Base-by-base conservation (phyloP, 1,140 invertebrate genomes). In the Cydia amplana region DNA sequence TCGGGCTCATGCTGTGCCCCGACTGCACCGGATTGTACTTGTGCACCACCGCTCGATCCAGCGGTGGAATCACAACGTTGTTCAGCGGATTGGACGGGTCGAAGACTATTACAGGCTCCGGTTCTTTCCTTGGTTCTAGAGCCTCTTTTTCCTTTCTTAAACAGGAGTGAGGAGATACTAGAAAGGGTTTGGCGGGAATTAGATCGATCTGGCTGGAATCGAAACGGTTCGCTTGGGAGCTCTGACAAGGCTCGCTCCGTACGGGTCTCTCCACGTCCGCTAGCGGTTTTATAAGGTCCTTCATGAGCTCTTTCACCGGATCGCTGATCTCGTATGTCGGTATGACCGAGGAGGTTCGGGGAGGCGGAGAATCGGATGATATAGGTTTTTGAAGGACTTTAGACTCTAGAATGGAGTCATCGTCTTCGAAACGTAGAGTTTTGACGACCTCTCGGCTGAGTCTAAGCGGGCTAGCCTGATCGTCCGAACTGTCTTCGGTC, bases 141-240 rank as follows among this genome's bases (percentile, higher is more conserved):
- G 43, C 43, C 12, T 46, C 43, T 7, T 46, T 7, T 16, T 46
- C 43, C 7, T 60, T 74, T 63, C 70, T 3, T 85, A 18, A 4
- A 82, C 76, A 18, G 72, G 79, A 12, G 65, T 46, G 7, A 82
- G 85, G 16, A 77, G 79, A 2, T 73, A 7, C 14, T 79, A 81
- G 0, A 82, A 87, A 67, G 76, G 79, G 7, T 80, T 60, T 28
- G 43, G 89, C 84, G 18, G 79, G 76, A 72, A 85, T 76, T 2
- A 92, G 46, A 60, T 92, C 90, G 32, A 92, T 88, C 79, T 92
- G 91, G 67, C 91, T 92, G 0, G 91, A 89, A 0, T 85, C 83
- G 1, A 83, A 67, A 20, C 90, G 64, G 77, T 91, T 87, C 0
- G 88, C 84, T 79, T 92, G 89, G 18, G 10, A 36, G 77, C 84